phyloP scores from a whole-genome alignment of 2,797 vertebrate species.

The Natrix natrix region DNA sequence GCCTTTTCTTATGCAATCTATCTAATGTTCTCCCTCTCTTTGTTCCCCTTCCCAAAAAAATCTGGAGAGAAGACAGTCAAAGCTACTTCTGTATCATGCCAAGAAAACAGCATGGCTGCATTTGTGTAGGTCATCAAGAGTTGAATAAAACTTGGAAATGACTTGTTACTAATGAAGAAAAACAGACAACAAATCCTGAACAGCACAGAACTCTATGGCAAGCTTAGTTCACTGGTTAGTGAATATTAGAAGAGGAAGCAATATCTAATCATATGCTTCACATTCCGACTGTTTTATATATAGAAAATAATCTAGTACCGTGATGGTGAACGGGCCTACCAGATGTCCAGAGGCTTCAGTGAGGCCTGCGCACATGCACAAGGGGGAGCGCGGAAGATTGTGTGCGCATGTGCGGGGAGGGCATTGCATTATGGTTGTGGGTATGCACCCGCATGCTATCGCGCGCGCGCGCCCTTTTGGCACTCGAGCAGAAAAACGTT shows the following conservation, averaged over 20 bases:
- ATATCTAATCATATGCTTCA: conserved; percentile 9
- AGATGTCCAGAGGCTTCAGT: no score
- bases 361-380: no score
- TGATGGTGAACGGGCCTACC: no score
- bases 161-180: background rate
- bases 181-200: background rate
- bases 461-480: no score
- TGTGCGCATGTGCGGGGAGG: no score
- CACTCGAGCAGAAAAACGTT: no score
- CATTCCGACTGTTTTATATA: background rate
- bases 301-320: conserved; percentile 1
- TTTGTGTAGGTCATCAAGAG: background rate
- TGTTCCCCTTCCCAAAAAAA: background rate
- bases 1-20: background rate
- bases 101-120: background rate
- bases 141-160: background rate
- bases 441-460: no score
- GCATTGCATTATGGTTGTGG: no score
- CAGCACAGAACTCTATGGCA: background rate
- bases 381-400: no score
- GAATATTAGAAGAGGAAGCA: background rate
- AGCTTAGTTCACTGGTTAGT: background rate
- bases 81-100: background rate
- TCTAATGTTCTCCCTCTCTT: background rate
- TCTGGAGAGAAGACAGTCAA: background rate